A percentile compares a stretch with the other conserved stretches of the same genome.
phyloP scores from a whole-genome alignment of 2,888 invertebrate species.

The Brassicogethes aeneus region DNA sequence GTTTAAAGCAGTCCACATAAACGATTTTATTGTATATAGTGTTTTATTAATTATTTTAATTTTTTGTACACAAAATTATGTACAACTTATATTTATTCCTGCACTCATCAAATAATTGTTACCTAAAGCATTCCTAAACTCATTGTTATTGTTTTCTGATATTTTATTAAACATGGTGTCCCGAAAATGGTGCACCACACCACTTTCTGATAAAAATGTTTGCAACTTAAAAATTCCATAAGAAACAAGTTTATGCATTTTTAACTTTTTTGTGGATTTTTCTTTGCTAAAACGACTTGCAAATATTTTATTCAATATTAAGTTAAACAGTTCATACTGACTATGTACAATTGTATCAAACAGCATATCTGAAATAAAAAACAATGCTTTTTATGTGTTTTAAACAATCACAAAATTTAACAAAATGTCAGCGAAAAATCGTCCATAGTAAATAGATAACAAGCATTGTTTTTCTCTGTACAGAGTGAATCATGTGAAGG shows the following conservation, averaged over 20 bases:
- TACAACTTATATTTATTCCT: neutral
- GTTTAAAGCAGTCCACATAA: constrained; percentile 19
- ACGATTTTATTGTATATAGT: constrained; percentile 20
- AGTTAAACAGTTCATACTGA: neutral
- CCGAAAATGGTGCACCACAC: no score
- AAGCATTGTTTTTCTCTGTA: no score
- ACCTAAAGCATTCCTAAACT: no score
- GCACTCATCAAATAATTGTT: neutral
- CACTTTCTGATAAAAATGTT: no score
- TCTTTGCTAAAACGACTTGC: constrained; percentile 1
- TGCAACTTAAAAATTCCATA: no score
- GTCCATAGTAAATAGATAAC: no score
- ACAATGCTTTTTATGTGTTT: neutral
- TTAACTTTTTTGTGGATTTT: no score
- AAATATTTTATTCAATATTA: constrained; percentile 1
- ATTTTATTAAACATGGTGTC: no score
- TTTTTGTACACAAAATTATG: constrained; percentile 1
- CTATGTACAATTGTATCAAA: neutral
- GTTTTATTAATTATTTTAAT: constrained; percentile 8
- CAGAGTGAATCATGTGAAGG: no score
- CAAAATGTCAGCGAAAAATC: neutral
- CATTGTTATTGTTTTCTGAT: no score
- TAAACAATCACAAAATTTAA: neutral
- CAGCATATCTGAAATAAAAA: neutral
- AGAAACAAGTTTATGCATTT: neutral